Conservation (phyloP, 2,888 invertebrate genomes). For the Phalera bucephala region DNA sequence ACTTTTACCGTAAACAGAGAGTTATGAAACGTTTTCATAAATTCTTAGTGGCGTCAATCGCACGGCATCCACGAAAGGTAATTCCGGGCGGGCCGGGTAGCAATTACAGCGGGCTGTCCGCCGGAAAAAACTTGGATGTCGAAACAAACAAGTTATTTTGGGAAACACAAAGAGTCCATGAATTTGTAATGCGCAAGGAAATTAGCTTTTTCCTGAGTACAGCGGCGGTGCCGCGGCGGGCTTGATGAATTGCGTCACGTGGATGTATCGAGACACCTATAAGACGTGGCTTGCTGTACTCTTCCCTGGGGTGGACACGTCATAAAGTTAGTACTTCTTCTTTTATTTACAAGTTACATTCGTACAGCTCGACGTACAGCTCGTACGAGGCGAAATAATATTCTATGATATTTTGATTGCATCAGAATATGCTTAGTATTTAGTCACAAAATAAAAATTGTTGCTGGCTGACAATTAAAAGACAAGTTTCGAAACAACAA, state of each 20-base stretch:
- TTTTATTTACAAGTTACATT: no score
- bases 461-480: no score
- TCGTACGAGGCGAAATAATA: no score
- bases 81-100: conserved; percentile 36
- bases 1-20: no score
- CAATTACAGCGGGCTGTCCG: conserved; percentile 53
- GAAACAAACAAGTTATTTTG: conserved; percentile 75
- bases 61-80: conserved; percentile 6
- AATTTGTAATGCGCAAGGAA: conserved; percentile 74
- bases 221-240: conserved; percentile 8
- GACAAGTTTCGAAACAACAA: no score
- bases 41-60: conserved; percentile 13
- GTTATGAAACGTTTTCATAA: conserved; percentile 27
- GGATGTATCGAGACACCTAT: conserved; percentile 1
- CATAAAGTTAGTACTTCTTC: no score
- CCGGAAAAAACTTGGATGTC: conserved; percentile 50
- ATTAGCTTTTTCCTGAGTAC: conserved; percentile 67
- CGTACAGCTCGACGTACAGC: no score
- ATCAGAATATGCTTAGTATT: no score
- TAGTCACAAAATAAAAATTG: no score
- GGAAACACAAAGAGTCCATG: conserved; percentile 72
- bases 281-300: background rate
- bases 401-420: no score
- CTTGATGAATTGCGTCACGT: background rate
- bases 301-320: no score